Conservation (phyloP, 2,888 invertebrate species). For the Hypercompe scribonia region DNA sequence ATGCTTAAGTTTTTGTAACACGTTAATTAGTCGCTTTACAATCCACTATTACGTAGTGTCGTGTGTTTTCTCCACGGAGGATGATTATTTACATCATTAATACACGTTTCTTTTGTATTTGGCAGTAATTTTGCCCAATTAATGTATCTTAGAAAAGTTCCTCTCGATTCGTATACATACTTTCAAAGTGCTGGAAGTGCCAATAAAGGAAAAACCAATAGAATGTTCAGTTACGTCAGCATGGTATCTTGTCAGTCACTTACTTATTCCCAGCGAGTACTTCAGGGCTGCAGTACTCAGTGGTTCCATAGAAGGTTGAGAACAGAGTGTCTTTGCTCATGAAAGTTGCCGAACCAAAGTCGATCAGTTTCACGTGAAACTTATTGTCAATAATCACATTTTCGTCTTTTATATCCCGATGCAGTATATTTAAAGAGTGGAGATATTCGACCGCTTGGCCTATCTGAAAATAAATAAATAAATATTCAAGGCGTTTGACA, state of each 20-base stretch:
- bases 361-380: slow-evolving; percentile 91
- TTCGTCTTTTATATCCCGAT: slow-evolving; percentile 92
- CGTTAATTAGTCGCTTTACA: too few species aligned
- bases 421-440: slow-evolving; percentile 89
- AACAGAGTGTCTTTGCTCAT: slow-evolving; percentile 88
- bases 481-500: too few species aligned
- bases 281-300: slow-evolving; percentile 92
- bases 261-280: slow-evolving; percentile 90
- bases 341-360: slow-evolving; percentile 92
- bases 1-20: too few species aligned
- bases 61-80: too few species aligned
- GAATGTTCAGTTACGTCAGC: too few species aligned
- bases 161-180: too few species aligned
- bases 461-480: slow-evolving; percentile 84
- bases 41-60: too few species aligned
- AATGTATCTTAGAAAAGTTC: too few species aligned
- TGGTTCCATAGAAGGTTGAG: slow-evolving; percentile 91
- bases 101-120: too few species aligned
- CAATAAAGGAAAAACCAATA: too few species aligned
- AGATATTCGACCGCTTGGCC: slow-evolving; percentile 90
- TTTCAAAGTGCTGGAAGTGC: too few species aligned
- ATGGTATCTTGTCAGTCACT: slow-evolving; percentile 51
- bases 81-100: neutral
- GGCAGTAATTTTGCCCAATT: too few species aligned
- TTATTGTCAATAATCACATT: slow-evolving; percentile 91